phyloP scores from a whole-genome alignment of 2,797 vertebrate species.

The Pempheris klunzingeri region DNA sequence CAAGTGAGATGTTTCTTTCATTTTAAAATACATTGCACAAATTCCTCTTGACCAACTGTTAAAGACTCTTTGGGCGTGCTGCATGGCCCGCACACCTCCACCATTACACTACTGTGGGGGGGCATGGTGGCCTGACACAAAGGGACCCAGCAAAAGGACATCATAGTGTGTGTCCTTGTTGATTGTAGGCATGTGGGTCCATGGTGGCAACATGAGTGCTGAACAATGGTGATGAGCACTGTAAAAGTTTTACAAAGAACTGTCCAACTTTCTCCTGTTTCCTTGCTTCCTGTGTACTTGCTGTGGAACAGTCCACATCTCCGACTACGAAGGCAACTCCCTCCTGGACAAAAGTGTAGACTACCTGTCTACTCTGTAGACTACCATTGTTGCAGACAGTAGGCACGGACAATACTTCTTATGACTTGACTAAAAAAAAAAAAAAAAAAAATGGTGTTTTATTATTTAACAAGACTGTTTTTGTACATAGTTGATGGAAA shows the following conservation, averaged over 20 bases:
- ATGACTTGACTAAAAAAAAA: too few species aligned
- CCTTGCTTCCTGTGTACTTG: too few species aligned
- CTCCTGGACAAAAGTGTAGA: too few species aligned
- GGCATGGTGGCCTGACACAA: not conserved
- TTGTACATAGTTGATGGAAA: not conserved
- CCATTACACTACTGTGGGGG: not conserved
- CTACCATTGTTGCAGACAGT: not conserved
- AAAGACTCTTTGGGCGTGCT: not conserved
- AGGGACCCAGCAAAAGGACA: too few species aligned
- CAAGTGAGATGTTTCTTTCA: not conserved
- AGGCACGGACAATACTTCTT: not conserved
- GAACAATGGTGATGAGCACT: too few species aligned
- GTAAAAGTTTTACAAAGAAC: not conserved
- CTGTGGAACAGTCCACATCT: too few species aligned
- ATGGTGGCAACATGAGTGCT: too few species aligned
- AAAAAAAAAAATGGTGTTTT: too few species aligned
- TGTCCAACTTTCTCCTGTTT: too few species aligned
- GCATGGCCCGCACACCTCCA: not conserved
- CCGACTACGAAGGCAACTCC: too few species aligned
- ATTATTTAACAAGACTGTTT: not conserved
- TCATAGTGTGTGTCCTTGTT: not conserved
- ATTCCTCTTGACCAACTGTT: constrained; percentile 4
- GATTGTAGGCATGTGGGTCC: not conserved
- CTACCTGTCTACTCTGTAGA: too few species aligned
- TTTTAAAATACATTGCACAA: not conserved